Conservation (phyloP, 1,140 invertebrate species). For the Nasonia giraulti region DNA sequence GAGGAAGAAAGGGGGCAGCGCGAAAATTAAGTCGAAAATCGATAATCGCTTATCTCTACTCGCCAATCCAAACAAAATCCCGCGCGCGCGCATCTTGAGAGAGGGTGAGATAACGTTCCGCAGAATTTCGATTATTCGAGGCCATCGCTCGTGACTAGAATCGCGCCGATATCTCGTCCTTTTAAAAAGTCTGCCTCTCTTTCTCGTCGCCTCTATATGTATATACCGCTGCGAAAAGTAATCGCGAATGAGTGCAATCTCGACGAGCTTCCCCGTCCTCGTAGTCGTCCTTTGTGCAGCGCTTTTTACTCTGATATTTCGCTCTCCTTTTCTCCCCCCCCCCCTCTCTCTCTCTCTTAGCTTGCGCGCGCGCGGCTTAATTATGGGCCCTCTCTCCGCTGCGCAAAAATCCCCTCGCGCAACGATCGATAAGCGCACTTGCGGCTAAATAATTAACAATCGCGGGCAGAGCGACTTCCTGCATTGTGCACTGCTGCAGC, state of each 20-base stretch:
- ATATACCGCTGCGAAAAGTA: slow-evolving; percentile 56
- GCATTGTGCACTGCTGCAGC: neutral
- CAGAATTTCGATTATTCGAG: slow-evolving; percentile 47
- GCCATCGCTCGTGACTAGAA: slow-evolving; percentile 43
- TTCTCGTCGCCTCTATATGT: neutral
- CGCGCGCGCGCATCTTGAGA: neutral
- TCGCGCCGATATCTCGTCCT: neutral
- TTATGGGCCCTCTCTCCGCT: neutral
- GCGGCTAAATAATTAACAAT: neutral
- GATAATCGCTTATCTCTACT: neutral
- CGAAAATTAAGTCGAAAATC: neutral
- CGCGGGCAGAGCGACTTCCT: neutral
- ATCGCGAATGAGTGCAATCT: slow-evolving; percentile 61
- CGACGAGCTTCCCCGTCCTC: neutral
- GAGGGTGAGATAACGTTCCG: neutral
- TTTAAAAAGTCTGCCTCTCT: neutral
- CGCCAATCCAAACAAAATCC: neutral
- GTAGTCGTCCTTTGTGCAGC: slow-evolving; percentile 30
- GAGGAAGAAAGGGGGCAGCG: neutral
- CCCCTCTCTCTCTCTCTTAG: neutral
- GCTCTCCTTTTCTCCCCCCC: neutral
- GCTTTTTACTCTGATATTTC: neutral
- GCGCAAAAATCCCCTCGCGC: neutral
- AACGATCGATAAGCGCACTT: neutral
- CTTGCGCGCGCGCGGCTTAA: slow-evolving; percentile 26